phyloP scores from a whole-genome alignment of 2,888 invertebrate species.

The Carcina quercana region DNA sequence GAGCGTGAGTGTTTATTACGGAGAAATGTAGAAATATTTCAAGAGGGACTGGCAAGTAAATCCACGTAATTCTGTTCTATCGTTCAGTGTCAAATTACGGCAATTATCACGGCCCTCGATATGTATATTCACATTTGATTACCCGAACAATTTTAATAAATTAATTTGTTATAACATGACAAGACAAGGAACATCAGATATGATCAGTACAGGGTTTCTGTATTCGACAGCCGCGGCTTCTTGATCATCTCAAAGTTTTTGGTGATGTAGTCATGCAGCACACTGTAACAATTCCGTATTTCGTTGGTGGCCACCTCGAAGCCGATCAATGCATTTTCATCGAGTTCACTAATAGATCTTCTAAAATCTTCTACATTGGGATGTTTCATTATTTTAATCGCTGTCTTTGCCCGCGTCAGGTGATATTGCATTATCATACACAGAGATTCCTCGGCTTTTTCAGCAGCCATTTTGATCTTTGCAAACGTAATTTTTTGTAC shows the following conservation, averaged over 20 bases:
- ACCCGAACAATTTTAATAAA: too few species aligned
- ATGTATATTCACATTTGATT: too few species aligned
- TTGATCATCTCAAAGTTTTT: slow-evolving; percentile 7
- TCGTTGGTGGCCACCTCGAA: slow-evolving; percentile 95
- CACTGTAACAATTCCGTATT: slow-evolving; percentile 97
- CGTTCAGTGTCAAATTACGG: too few species aligned
- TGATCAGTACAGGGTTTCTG: slow-evolving; percentile 2
- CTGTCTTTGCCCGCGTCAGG: slow-evolving; percentile 2
- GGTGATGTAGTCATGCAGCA: slow-evolving; percentile 93
- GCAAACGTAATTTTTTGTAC: background rate
- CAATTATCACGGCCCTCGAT: too few species aligned
- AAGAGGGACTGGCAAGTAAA: too few species aligned
- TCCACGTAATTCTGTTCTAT: too few species aligned
- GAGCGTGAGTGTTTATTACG: too few species aligned
- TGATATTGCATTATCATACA: slow-evolving; percentile 1
- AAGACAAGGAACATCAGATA: too few species aligned
- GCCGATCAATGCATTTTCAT: slow-evolving; percentile 97
- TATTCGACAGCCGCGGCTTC: slow-evolving; percentile 2
- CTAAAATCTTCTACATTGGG: slow-evolving; percentile 6
- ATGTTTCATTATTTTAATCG: slow-evolving; percentile 5
- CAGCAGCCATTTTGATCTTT: background rate
- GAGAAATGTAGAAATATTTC: too few species aligned
- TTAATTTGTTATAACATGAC: too few species aligned
- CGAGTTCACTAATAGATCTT: slow-evolving; percentile 77
- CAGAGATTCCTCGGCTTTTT: slow-evolving; percentile 2